phyloP scores from a whole-genome alignment of 2,797 vertebrate genomes.

The Crenuchus spilurus region DNA sequence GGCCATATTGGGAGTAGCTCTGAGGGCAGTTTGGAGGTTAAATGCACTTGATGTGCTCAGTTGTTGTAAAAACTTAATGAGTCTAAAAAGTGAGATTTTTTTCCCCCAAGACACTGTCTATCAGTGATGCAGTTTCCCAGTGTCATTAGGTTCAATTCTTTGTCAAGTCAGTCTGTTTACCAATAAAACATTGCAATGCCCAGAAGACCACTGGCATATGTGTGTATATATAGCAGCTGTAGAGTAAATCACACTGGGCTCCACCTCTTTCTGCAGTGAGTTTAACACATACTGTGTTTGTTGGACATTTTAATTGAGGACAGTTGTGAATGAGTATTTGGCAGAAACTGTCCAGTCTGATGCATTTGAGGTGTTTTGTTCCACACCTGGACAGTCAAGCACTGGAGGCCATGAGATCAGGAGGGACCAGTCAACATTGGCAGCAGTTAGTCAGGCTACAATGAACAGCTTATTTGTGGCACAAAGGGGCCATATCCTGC shows the following conservation, averaged over 20 bases:
- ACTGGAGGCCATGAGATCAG: slow-evolving; percentile 27
- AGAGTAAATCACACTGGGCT: slow-evolving; percentile 36
- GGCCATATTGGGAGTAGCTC: too few species aligned
- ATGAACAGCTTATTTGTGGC: too few species aligned
- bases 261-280: neutral
- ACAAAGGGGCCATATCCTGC: too few species aligned
- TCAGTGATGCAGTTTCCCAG: slow-evolving; percentile 26
- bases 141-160: slow-evolving; percentile 29
- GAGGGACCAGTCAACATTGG: too few species aligned
- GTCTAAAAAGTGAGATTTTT: neutral
- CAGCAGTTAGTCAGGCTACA: too few species aligned
- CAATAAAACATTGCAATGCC: slow-evolving; percentile 59
- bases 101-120: slow-evolving; percentile 6
- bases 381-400: slow-evolving; percentile 21
- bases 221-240: slow-evolving; percentile 65
- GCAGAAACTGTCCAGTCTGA: neutral
- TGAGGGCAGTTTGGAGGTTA: neutral
- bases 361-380: neutral
- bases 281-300: slow-evolving; percentile 24
- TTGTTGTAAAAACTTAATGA: slow-evolving; percentile 6
- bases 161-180: slow-evolving; percentile 36
- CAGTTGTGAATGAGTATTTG: neutral
- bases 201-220: slow-evolving; percentile 52
- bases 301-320: neutral
- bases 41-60: neutral